Percentiles rank a stretch among this genome's conserved stretches.
Conservation (phyloP, 2,797 vertebrate species). For the Heliangelus exortis region DNA sequence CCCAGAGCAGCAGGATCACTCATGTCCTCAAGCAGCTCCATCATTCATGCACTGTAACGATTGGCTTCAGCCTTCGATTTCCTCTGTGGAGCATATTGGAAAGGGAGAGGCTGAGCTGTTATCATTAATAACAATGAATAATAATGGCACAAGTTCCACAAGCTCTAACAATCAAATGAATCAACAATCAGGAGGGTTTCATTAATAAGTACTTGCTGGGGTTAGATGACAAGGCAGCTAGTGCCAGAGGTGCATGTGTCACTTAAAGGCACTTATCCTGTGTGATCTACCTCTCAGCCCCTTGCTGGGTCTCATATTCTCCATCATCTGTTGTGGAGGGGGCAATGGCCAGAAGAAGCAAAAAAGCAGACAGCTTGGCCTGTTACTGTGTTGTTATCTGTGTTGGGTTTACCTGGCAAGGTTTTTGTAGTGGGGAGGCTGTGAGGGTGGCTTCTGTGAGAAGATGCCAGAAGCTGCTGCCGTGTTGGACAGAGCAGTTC, state of each 20-base stretch:
- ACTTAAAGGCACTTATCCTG: not conserved
- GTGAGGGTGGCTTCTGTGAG: not conserved
- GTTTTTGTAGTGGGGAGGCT: not conserved
- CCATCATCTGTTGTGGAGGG: not conserved
- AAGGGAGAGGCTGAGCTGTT: conserved; percentile 39
- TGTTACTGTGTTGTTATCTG: not conserved
- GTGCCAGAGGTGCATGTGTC: not conserved
- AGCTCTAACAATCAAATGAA: conserved; percentile 61
- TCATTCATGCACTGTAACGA: conserved; percentile 38
- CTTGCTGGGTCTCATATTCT: not conserved
- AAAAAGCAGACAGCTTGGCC: not conserved
- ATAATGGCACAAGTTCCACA: conserved; percentile 44
- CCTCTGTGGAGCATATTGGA: conserved; percentile 41
- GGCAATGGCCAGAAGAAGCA: not conserved
- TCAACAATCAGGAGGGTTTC: conserved; percentile 31
- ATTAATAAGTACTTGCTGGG: conserved; percentile 37
- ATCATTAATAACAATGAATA: conserved; percentile 67
- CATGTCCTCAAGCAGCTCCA: conserved; percentile 25
- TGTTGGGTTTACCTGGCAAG: not conserved
- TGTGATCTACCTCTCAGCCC: not conserved
- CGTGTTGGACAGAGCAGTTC: not conserved
- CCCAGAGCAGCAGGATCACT: not conserved
- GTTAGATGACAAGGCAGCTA: conserved; percentile 32
- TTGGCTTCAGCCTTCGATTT: conserved; percentile 57
- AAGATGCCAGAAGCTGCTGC: not conserved